A percentile compares a stretch with the other conserved stretches of the same genome.
These are phyloP conservation scores for Polypedilum vanderplanki DNA, from an alignment of 1,140 invertebrate genomes.

Conservation along the genomic window DNA sequence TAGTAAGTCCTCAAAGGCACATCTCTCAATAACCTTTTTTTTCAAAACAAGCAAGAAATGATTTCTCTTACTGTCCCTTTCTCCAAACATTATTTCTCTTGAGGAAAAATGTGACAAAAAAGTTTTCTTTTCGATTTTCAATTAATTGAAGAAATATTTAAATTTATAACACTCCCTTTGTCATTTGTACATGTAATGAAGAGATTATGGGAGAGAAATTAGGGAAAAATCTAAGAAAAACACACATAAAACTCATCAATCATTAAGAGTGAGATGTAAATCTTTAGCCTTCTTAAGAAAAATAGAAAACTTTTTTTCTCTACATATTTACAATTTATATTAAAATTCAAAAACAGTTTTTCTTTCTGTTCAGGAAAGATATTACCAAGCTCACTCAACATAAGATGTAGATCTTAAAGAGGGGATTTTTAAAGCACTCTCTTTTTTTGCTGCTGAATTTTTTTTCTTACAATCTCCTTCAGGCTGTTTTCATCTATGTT, in stretches of 20 bases:
- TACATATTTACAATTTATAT: background rate
- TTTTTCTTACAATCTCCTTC: no score
- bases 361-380: no score
- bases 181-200: background rate
- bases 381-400: no score
- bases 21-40: background rate
- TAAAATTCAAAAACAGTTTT: no score
- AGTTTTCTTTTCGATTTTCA: background rate
- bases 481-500: no score
- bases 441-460: no score
- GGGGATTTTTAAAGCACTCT: no score
- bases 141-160: constrained; percentile 20
- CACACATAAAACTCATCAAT: background rate
- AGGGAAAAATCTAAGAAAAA: background rate
- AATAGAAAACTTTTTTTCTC: background rate
- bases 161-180: background rate
- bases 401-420: no score
- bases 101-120: background rate
- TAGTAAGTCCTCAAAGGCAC: background rate
- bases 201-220: background rate
- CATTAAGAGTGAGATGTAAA: background rate
- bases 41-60: no score
- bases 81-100: background rate
- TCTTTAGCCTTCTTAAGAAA: background rate
- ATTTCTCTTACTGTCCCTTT: background rate